Percentiles rank a stretch among this genome's conserved stretches.
These are phyloP conservation scores for Parauchenoglanis punctatus DNA, from an alignment of 2,797 vertebrate species.

Conservation along the genomic window DNA sequence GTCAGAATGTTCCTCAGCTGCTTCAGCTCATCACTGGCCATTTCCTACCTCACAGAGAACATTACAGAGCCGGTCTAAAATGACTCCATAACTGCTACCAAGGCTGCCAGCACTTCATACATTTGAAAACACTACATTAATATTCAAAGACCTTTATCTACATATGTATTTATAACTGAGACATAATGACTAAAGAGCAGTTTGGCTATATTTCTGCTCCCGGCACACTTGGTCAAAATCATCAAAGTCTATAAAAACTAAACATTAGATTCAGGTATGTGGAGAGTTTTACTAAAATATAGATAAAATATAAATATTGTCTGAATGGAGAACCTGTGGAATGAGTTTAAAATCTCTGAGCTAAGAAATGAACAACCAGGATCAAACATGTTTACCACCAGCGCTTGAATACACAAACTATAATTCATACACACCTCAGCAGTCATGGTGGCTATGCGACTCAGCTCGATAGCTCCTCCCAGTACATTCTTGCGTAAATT, in stretches of 20 bases:
- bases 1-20: conserved; percentile 90
- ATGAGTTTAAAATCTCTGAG: neutral
- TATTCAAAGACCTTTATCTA: neutral
- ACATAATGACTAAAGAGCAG: neutral
- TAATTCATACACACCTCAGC: conserved; percentile 81
- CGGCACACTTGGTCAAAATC: neutral
- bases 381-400: neutral
- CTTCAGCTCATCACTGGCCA: conserved; percentile 97
- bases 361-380: neutral
- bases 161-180: neutral
- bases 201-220: neutral
- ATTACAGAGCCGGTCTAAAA: conserved; percentile 1
- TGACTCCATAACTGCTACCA: neutral
- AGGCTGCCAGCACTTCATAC: neutral
- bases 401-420: neutral
- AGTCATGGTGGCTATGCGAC: conserved; percentile 89
- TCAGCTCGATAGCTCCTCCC: conserved; percentile 80
- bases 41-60: conserved; percentile 79
- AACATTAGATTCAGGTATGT: neutral
- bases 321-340: neutral
- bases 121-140: neutral
- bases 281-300: neutral
- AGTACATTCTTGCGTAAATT: conserved; percentile 89
- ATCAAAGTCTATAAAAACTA: neutral
- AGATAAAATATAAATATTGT: neutral